phyloP scores from a whole-genome alignment of 2,888 invertebrate genomes.

The Cabera pusaria region DNA sequence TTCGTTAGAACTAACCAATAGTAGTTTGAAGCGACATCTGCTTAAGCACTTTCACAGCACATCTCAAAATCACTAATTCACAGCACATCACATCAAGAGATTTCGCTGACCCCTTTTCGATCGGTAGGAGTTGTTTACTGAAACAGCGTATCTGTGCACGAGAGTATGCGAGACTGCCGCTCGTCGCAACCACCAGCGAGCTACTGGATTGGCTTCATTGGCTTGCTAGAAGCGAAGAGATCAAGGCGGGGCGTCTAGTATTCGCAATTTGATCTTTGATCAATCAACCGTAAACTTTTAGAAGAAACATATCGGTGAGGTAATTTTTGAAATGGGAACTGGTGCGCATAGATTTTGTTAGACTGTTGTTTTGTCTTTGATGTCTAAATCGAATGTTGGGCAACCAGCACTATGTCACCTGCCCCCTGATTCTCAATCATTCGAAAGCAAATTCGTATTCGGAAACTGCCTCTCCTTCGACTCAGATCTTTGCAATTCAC shows the following conservation, averaged over 20 bases:
- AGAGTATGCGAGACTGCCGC: constrained; percentile 63
- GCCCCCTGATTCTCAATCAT: too few species aligned
- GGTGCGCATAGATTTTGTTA: too few species aligned
- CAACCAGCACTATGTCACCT: too few species aligned
- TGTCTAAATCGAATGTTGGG: too few species aligned
- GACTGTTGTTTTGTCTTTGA: too few species aligned
- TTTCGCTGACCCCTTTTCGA: constrained; percentile 28
- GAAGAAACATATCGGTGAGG: too few species aligned
- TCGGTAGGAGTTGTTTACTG: constrained; percentile 28
- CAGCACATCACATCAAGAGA: constrained; percentile 6
- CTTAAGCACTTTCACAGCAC: constrained; percentile 12
- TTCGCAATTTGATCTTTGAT: constrained; percentile 27
- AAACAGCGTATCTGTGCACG: constrained; percentile 50
- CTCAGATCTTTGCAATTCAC: too few species aligned
- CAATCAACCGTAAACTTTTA: constrained; percentile 5
- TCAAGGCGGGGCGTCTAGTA: constrained; percentile 31
- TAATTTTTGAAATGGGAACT: too few species aligned
- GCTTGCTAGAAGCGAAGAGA: constrained; percentile 32
- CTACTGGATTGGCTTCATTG: constrained; percentile 36
- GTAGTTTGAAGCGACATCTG: too few species aligned
- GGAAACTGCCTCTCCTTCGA: too few species aligned
- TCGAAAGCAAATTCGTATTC: too few species aligned
- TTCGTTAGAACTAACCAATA: too few species aligned
- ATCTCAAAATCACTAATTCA: constrained; percentile 9
- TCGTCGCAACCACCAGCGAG: constrained; percentile 45